A percentile compares a stretch with the other conserved stretches of the same genome.
Evolutionary conservation across 2,888 invertebrate genomes (phyloP).

Genomic region (Lissocephala sabroskyi): DNA sequence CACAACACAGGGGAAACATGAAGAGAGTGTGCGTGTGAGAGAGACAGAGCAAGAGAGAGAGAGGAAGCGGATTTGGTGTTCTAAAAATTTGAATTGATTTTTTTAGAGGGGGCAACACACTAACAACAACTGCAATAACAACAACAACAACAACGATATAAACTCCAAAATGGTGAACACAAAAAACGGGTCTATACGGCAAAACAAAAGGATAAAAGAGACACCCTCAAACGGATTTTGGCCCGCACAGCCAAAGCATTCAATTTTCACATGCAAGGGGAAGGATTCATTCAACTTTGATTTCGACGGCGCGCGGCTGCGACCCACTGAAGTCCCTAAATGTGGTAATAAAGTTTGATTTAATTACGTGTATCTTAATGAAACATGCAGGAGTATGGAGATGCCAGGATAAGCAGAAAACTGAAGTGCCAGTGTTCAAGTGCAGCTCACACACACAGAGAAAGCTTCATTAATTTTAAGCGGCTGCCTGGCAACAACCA

Average conservation of each 20-base stretch:
- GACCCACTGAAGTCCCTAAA: conserved; percentile 30
- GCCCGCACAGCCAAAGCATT: neutral
- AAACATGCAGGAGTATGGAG: conserved; percentile 29
- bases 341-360: conserved; percentile 60
- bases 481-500: conserved; percentile 43
- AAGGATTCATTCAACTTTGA: conserved; percentile 8
- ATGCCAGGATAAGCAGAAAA: conserved; percentile 2
- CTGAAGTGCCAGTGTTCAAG: conserved; percentile 3
- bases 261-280: conserved; percentile 3
- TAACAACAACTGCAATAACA: conserved; percentile 36
- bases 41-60: neutral
- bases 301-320: neutral
- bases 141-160: conserved; percentile 34
- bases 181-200: no score
- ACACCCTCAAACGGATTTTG: neutral
- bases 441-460: neutral
- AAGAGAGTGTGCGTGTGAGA: neutral
- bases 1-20: no score
- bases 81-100: no score
- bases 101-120: conserved; percentile 12
- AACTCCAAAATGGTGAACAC: no score
- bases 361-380: conserved; percentile 54
- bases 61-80: neutral
- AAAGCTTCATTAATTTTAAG: conserved; percentile 50
- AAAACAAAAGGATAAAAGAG: no score